Base-by-base conservation (phyloP, 2,113 vertebrate genomes). In the Charadrius vociferus region DNA sequence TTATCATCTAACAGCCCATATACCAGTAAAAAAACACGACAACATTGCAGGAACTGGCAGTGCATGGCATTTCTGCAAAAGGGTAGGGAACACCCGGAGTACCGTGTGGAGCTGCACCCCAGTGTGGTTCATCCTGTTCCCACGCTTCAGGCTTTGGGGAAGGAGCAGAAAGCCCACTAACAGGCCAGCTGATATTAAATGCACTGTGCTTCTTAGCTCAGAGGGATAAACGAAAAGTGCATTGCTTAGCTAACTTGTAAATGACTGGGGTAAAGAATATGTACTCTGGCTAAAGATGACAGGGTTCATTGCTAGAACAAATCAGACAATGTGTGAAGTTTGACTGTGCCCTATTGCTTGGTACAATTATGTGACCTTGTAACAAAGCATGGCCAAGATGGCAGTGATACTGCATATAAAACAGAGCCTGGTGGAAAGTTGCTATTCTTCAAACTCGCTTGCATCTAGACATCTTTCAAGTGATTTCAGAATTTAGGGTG, bases 351-450 rank as follows among this genome's bases (percentile, higher is more conserved):
- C 59, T 81, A 37, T 50, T 43, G 43, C 56, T 77, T 90, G 89
- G 88, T 91, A 89, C 81, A 91, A 94, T 96, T 93, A 86, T 49
- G 53, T 94, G 85, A 96, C 91, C 93, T 89, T 70, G 68, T 59
- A 92, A 93, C 61, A 96, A 97, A 98, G 95, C 84, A 73, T 68
- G 61, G 96, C 90, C 88, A 75, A 93, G 95, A 95, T 96, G 94
- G 67, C 92, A 88, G 74, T n/a, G 15, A 32, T 81, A 61, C 47
- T n/a, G 61, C 59, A 93, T 88, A 83, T 75, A 86, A 94, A 97
- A 61, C 75, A 82, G 79, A 75, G 61, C 37, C 87, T 50, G 71
- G 50, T 90, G 71, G 73, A 95, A 95, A 92, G 92, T 97, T 96
- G 95, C 55, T 93, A 95, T 91, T 97, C 84, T 97, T 92, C 95